Evolutionary conservation across 2,888 invertebrate species (phyloP), one percentile per base, ranked within the genome.

Genomic region (Boloria selene): DNA sequence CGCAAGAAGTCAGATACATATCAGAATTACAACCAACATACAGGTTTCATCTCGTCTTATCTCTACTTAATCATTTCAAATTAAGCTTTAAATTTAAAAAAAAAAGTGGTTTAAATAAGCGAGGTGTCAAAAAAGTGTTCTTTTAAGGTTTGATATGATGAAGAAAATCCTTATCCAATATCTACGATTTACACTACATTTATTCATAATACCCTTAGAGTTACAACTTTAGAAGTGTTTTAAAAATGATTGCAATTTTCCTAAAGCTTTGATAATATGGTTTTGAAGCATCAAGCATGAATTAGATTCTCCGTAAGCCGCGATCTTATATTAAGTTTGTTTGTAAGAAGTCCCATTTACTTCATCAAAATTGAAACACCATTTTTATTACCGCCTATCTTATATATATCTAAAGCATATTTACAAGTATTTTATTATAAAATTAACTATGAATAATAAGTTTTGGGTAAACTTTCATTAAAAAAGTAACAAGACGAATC

Each of bases 101-200:
- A 47, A 50, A 50, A 22, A 10, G 22, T 22, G 13, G 2, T 55
- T 62, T 49, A 44, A 44, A 38, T 58, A 17, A 58, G 26, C n/a
- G 13, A 54, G 14, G 18, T 31, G 44, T 64, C 42, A 47, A 5
- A 16, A 22, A 44, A 17, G 50, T 59, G 14, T 59, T 58, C 64
- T 44, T 64, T 45, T 31, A 51, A 42, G 55, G 42, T 16, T 44
- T 47, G 63, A 56, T 13, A 17, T 17, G 56, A 56, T n/a, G 50
- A 38, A 56, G 56, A 56, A 55, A 58, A 58, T n/a, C 6, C 44
- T 64, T 64, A 58, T 64, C 64, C 6, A 44, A 44, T 6, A 64
- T 64, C 64, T 64, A 64, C 50, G 44, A 31, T 58, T 26, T 45
- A 18, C 64, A 64, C 63, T 63, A 63, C 50, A 56, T 64, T 51